These are phyloP conservation scores for Oikopleura albicans DNA, from an alignment of 23 tunicate genomes.

Conservation along the genomic window DNA sequence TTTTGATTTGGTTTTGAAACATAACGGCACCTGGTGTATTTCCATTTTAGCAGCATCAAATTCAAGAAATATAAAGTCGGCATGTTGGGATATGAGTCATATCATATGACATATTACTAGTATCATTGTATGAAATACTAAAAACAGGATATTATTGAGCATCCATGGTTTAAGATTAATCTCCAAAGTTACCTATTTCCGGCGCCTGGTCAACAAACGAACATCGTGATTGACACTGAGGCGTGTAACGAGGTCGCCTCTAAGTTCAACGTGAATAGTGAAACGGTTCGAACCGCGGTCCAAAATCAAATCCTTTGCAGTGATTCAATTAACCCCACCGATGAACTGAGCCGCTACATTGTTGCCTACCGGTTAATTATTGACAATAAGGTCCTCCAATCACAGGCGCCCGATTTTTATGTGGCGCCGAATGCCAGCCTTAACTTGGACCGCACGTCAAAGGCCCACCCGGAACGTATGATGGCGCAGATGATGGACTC, in stretches of 20 bases:
- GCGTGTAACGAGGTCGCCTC: slow-evolving; percentile 49
- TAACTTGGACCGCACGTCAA: slow-evolving; percentile 25
- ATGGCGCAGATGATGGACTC: slow-evolving; percentile 75
- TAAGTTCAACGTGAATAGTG: neutral
- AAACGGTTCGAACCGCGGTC: neutral
- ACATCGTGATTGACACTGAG: slow-evolving; percentile 44
- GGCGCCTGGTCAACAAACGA: slow-evolving; percentile 34
- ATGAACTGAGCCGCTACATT: neutral
- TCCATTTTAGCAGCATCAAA: too few species aligned
- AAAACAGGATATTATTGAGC: slow-evolving; percentile 54
- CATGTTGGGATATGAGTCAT: too few species aligned
- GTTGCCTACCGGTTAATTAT: slow-evolving; percentile 95
- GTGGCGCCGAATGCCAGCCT: slow-evolving; percentile 63
- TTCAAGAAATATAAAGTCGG: too few species aligned
- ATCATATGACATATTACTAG: too few species aligned
- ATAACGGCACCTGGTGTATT: too few species aligned
- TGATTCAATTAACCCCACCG: neutral
- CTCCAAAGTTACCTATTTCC: slow-evolving; percentile 70
- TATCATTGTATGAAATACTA: too few species aligned
- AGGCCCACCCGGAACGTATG: slow-evolving; percentile 72
- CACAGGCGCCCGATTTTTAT: slow-evolving; percentile 91
- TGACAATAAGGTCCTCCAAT: slow-evolving; percentile 87
- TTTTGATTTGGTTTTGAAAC: too few species aligned
- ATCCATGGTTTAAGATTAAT: slow-evolving; percentile 64
- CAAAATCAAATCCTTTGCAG: too few species aligned